Percentiles rank a stretch among this genome's conserved stretches.
Evolutionary conservation across 2,888 invertebrate species (phyloP).

Genomic region (Uropetala carovei): DNA sequence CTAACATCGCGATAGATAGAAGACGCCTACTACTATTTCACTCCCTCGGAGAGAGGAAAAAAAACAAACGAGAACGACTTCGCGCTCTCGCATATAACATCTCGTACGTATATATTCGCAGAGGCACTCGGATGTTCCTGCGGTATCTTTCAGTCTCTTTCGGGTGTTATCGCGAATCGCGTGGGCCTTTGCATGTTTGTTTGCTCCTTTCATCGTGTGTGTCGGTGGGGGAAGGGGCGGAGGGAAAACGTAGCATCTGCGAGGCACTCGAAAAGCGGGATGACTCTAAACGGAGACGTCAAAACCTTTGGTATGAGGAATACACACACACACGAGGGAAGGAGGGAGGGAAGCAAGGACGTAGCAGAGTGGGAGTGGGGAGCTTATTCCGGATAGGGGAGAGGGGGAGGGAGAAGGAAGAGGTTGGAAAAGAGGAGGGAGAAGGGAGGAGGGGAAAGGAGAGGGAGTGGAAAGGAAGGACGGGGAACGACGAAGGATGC

Average conservation of each 20-base stretch:
- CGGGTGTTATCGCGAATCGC: background rate
- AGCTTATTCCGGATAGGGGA: background rate
- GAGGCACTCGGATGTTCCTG: background rate
- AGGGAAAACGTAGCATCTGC: background rate
- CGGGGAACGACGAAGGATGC: background rate
- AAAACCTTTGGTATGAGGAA: background rate
- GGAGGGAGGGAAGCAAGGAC: background rate
- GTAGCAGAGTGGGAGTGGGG: background rate
- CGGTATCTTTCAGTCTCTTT: background rate
- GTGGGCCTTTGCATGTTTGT: background rate
- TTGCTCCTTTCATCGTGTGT: background rate
- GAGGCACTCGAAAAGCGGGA: background rate
- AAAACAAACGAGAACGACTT: background rate
- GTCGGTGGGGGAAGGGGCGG: background rate
- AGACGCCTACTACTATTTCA: too few species aligned
- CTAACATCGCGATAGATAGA: too few species aligned
- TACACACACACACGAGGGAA: background rate
- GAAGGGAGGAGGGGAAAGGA: background rate
- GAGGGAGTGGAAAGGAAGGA: background rate
- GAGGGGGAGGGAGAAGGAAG: background rate
- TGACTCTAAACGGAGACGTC: background rate
- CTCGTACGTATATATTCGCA: background rate
- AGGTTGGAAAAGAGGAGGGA: background rate
- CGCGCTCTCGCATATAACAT: background rate
- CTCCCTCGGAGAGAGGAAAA: background rate